Base-by-base conservation (phyloP, 2,888 invertebrate genomes). In the Ommatoiulus sabulosus region DNA sequence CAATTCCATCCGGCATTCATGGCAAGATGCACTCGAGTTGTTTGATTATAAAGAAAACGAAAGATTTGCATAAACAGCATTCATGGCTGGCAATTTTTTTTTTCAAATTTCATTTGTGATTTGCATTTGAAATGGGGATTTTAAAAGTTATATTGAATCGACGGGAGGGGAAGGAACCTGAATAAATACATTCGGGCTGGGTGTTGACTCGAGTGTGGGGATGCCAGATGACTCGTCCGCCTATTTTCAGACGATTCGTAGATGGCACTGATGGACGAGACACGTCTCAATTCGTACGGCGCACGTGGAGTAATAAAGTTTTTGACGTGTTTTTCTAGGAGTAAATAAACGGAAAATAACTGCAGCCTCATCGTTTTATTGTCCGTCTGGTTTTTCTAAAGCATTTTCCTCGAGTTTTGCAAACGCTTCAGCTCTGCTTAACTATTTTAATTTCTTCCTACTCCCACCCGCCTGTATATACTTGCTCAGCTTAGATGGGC, bases 1-100 rank as follows among this genome's bases (percentile, higher is more conserved):
- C 80, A 80, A 80, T 80, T 80, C 80, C 80, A 80, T 80, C 80
- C 80, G 80, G 80, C 80, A 80, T 80, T 80, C 80, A 80, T 80
- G 80, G 80, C 80, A 80, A 80, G 80, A 35, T 80, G 80, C 80
- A 80, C 80, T 80, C 80, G 35, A 80, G 80, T 80, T 80, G 80
- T 80, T 80, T 80, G 80, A 80, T 80, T 80, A 80, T 80, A 80
- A 80, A 80, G 80, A 80, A 80, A 80, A 80, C 80, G 80, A 80
- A 80, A 80, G 80, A 80, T 80, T 80, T 80, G 80, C 80, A 80
- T 80, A 80, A 80, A 80, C 80, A 80, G 80, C 80, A 80, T 80
- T 80, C 80, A 43, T 24, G 35, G 35, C 80, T 80, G 80, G 80
- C 15, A 24, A 6, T 80, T 80, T 80, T 80, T 80, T 20, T 80